Evolutionary conservation across 2,113 vertebrate genomes (phyloP).

Genomic region (Tiliqua scincoides): DNA sequence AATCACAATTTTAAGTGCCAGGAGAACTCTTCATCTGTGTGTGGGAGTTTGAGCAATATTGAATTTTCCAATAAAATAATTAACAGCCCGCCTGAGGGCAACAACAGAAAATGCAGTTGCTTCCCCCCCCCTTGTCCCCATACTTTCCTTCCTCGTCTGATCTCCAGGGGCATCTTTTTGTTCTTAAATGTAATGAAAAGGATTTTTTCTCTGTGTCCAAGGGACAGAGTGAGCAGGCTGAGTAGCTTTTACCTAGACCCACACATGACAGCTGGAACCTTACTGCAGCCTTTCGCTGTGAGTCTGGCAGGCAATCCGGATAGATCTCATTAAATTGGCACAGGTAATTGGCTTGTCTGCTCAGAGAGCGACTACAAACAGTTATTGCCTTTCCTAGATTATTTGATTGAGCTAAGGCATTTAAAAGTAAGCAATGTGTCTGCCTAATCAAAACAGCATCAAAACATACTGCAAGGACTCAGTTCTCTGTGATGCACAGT

Average conservation of each 20-base stretch:
- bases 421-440: constrained; percentile 14
- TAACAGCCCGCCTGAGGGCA: constrained; percentile 62
- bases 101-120: constrained; percentile 52
- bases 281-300: not conserved
- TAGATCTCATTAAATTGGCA: not conserved
- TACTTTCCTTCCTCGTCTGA: constrained; percentile 31
- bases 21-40: constrained; percentile 28
- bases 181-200: constrained; percentile 60
- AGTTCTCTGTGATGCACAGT: not conserved
- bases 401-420: constrained; percentile 32
- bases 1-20: constrained; percentile 47
- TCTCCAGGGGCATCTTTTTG: constrained; percentile 49
- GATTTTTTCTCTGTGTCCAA: not conserved
- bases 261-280: not conserved
- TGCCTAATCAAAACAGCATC: constrained; percentile 27
- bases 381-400: constrained; percentile 32
- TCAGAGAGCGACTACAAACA: constrained; percentile 12
- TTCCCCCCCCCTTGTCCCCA: constrained; percentile 16
- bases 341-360: constrained; percentile 21
- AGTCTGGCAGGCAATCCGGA: not conserved
- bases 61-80: constrained; percentile 69
- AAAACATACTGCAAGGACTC: not conserved
- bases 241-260: not conserved
- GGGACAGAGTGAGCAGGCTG: not conserved
- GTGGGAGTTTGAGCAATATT: constrained; percentile 51